Percentiles rank a stretch among this genome's conserved stretches.
Evolutionary conservation across 1,140 invertebrate species (phyloP).

Genomic region (Brevipalpus yothersi): DNA sequence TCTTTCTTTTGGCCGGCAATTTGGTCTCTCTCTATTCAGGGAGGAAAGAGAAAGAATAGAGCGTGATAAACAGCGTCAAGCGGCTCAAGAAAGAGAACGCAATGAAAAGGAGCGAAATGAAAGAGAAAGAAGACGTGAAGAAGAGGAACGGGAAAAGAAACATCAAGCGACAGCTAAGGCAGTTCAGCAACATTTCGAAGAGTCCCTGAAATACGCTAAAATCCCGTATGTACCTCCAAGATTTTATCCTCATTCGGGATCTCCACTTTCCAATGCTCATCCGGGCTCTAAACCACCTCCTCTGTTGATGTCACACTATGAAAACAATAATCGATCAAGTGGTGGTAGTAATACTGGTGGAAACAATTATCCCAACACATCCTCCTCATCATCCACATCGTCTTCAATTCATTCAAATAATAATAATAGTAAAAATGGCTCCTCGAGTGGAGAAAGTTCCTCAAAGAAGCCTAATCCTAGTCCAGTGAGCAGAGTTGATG

Average conservation of each 20-base stretch:
- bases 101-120: conserved; percentile 12
- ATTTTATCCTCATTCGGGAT: too few species aligned
- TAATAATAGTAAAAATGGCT: not conserved
- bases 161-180: conserved; percentile 37
- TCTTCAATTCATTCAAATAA: not conserved
- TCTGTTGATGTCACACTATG: too few species aligned
- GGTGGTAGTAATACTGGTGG: too few species aligned
- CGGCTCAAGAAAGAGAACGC: conserved; percentile 25
- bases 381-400: not conserved
- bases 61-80: too few species aligned
- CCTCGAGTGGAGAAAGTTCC: not conserved
- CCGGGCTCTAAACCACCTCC: too few species aligned
- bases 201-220: conserved; percentile 46
- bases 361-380: not conserved
- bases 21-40: not conserved
- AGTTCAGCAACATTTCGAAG: conserved; percentile 69
- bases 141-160: conserved; percentile 38
- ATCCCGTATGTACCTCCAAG: not conserved
- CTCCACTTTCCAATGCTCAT: too few species aligned
- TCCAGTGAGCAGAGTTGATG: not conserved
- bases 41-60: too few species aligned
- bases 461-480: not conserved
- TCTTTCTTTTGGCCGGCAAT: not conserved
- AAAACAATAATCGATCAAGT: too few species aligned
- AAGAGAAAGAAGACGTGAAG: conserved; percentile 28